Conservation (phyloP, 2,113 vertebrate species). For the Pluvialis apricaria region DNA sequence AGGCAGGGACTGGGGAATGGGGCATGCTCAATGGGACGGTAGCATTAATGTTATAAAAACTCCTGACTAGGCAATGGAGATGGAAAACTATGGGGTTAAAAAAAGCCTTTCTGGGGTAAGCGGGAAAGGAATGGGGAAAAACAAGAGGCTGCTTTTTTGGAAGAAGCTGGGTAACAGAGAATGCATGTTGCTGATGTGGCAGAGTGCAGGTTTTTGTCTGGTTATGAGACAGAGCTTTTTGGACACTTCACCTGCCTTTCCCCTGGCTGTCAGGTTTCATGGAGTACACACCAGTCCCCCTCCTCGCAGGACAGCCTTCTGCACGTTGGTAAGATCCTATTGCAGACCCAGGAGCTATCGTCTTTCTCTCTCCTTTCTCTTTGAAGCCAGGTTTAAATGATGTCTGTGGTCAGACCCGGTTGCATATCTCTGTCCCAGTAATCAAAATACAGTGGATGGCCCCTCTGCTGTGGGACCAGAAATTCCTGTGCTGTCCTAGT, state of each 20-base stretch:
- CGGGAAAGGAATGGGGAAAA: background rate
- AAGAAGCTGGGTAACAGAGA: background rate
- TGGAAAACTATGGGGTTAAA: background rate
- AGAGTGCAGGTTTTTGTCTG: background rate
- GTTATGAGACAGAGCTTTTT: background rate
- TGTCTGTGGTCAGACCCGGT: background rate
- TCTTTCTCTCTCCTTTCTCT: background rate
- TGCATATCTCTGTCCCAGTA: background rate
- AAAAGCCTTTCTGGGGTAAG: background rate
- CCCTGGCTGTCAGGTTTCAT: slow-evolving; percentile 77
- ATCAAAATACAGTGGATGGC: background rate
- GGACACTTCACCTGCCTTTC: background rate
- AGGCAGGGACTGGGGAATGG: background rate
- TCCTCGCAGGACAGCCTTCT: slow-evolving; percentile 53
- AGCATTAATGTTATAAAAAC: background rate
- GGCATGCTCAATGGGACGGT: background rate
- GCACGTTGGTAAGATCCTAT: slow-evolving; percentile 78
- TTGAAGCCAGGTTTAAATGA: background rate
- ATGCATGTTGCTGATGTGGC: background rate
- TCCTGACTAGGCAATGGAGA: background rate
- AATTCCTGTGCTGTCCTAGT: background rate
- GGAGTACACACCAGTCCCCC: slow-evolving; percentile 83
- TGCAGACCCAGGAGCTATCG: background rate
- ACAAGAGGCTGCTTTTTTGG: background rate
- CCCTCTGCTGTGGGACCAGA: background rate